These are phyloP conservation scores for Crossaster papposus DNA, from an alignment of 53 echinoderm and acorn worm species.

Conservation along the genomic window DNA sequence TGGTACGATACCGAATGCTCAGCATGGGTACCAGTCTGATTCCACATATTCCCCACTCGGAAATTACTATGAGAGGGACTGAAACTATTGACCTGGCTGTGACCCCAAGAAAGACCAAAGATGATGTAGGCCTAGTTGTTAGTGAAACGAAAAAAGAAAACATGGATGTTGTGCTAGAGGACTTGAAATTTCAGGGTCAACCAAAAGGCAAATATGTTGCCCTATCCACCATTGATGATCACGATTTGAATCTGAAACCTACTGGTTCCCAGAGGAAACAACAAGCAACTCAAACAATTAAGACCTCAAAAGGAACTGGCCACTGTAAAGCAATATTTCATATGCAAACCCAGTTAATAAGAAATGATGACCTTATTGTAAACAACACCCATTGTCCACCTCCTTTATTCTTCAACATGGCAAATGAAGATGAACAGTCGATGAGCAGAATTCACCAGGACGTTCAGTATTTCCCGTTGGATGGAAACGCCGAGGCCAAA, in stretches of 20 bases:
- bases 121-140: not conserved
- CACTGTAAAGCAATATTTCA: not conserved
- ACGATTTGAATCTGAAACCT: not conserved
- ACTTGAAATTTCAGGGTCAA: conserved; percentile 55
- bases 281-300: conserved; percentile 51
- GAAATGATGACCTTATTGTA: conserved; percentile 61
- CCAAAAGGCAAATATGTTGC: conserved; percentile 26
- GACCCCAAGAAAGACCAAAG: conserved; percentile 33
- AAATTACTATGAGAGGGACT: conserved; percentile 22
- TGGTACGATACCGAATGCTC: conserved; percentile 77
- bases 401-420: conserved; percentile 85
- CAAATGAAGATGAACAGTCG: conserved; percentile 59
- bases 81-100: conserved; percentile 13
- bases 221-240: conserved; percentile 36
- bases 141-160: not conserved
- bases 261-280: conserved; percentile 4
- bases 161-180: conserved; percentile 52
- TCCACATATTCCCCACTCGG: conserved; percentile 81
- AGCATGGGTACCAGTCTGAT: conserved; percentile 86
- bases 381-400: conserved; percentile 91
- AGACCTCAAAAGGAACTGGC: conserved; percentile 7
- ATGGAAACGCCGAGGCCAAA: conserved; percentile 14
- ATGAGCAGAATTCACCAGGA: not conserved
- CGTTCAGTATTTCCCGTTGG: not conserved
- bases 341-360: not conserved